Base-by-base conservation (phyloP, 2,888 invertebrate genomes). In the Leptura quadrifasciata region DNA sequence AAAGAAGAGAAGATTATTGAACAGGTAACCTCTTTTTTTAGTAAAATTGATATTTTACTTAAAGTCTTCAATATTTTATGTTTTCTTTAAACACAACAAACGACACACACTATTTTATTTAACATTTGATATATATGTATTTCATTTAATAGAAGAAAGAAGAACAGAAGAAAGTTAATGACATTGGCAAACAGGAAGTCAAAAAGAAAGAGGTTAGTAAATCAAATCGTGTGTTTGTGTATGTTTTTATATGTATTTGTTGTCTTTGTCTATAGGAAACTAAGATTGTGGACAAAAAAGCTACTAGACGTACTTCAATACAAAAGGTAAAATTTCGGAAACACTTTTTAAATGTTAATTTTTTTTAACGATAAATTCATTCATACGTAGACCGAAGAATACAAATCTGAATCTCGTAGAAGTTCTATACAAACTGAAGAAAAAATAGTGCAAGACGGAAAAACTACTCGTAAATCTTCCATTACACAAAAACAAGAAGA, bases 231-330 rank as follows among this genome's bases (percentile, higher is more conserved):
- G 73, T 77, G 69, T 78, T 61, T 75, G 72, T 80, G 73, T 81
- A 70, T 70, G 79, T 82, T 68, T 74, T 52, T 76, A 77, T 63
- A 74, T 81, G 68, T 77, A 47, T 27, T 61, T 61, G 63, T 76
- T 78, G 71, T 79, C 74, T 80, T 79, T 79, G 72, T 82, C 80
- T 83, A 60, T 83, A 90, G 87, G 92, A 92, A 87, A 90, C 91
- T 74, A 92, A 92, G 88, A 90, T 91, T 85, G 93, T 92, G 74
- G 91, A 91, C 85, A 91, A 91, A 84, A 90, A 90, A 76, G 84
- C 86, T 72, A 89, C 89, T 78, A 90, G 91, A 84, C 88, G 88
- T 58, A 79, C 86, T 52, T 85, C 87, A 27, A 79, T 86, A 12
- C 86, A 85, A 80, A 87, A 88, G 88, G 88, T 88, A 87, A 83